phyloP scores from a whole-genome alignment of 2,888 invertebrate species.

The Nomada fabriciana region DNA sequence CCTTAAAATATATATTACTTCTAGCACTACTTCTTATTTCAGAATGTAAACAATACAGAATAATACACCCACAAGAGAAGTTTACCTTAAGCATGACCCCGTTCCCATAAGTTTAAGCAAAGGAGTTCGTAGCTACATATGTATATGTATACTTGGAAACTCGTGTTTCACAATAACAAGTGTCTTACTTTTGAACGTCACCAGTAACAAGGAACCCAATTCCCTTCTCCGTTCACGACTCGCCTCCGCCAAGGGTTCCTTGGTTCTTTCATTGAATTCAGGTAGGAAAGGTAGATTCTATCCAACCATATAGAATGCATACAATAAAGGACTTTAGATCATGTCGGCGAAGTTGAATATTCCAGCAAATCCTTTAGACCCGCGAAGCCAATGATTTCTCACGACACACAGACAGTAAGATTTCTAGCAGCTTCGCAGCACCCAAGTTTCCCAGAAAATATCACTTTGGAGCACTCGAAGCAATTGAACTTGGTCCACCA shows the following conservation, averaged over 20 bases:
- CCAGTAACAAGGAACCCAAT: constrained; percentile 6
- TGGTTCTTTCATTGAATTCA: constrained; percentile 40
- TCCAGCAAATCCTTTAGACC: constrained; percentile 12
- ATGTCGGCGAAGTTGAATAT: constrained; percentile 12
- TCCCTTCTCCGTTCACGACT: constrained; percentile 25
- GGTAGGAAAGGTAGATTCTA: constrained; percentile 21
- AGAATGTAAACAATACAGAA: background rate
- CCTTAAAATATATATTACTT: constrained; percentile 53
- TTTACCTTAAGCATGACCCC: background rate
- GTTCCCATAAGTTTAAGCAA: background rate
- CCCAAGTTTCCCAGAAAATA: no score
- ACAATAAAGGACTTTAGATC: constrained; percentile 12
- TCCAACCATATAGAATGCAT: constrained; percentile 44
- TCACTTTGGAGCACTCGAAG: no score
- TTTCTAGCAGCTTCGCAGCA: no score
- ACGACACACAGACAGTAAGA: background rate
- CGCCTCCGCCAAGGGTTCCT: constrained; percentile 20
- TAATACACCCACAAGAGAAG: no score
- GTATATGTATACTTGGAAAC: background rate
- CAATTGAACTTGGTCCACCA: no score
- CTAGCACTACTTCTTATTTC: background rate
- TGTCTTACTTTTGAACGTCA: constrained; percentile 55
- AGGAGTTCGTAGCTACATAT: no score
- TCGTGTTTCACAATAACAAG: constrained; percentile 13
- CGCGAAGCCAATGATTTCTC: background rate